These are phyloP conservation scores for Meloidogyne exigua DNA, from an alignment of 1,140 invertebrate species.

Conservation along the genomic window DNA sequence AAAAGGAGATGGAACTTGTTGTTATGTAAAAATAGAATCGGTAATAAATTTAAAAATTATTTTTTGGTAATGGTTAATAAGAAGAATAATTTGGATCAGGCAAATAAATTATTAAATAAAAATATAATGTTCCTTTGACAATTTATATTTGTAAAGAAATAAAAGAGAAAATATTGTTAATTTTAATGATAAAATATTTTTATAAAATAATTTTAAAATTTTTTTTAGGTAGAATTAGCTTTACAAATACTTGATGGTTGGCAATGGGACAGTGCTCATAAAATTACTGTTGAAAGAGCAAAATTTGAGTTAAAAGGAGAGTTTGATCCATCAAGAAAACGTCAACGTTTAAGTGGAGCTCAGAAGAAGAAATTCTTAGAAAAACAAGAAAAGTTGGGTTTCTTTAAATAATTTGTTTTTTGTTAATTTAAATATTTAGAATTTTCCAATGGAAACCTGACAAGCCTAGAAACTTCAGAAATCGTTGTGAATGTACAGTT, in stretches of 20 bases:
- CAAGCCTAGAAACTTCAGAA: slow-evolving; percentile 77
- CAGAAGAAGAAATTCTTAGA: slow-evolving; percentile 80
- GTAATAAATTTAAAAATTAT: slow-evolving; percentile 61
- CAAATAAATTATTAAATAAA: too few species aligned
- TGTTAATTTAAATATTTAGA: slow-evolving; percentile 65
- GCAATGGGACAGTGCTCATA: slow-evolving; percentile 70
- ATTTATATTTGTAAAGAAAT: too few species aligned
- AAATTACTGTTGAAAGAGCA: slow-evolving; percentile 82
- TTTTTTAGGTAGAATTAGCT: slow-evolving; percentile 81
- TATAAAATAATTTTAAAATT: slow-evolving; percentile 67
- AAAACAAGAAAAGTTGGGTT: slow-evolving; percentile 89
- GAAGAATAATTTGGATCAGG: too few species aligned
- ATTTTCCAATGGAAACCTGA: slow-evolving; percentile 94
- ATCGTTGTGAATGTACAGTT: slow-evolving; percentile 83
- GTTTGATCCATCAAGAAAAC: slow-evolving; percentile 89
- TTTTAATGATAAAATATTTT: too few species aligned
- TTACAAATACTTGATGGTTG: slow-evolving; percentile 87
- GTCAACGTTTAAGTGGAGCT: slow-evolving; percentile 77
- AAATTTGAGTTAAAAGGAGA: slow-evolving; percentile 91
- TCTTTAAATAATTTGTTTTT: slow-evolving; percentile 37
- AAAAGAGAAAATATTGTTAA: too few species aligned
- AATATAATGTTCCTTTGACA: too few species aligned
- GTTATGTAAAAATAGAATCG: slow-evolving; percentile 82
- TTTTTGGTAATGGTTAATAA: background rate
- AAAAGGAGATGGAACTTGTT: slow-evolving; percentile 94